A percentile compares a stretch with the other conserved stretches of the same genome.
Evolutionary conservation across 2,113 vertebrate species (phyloP).

Genomic region (Spilogale gracilis): DNA sequence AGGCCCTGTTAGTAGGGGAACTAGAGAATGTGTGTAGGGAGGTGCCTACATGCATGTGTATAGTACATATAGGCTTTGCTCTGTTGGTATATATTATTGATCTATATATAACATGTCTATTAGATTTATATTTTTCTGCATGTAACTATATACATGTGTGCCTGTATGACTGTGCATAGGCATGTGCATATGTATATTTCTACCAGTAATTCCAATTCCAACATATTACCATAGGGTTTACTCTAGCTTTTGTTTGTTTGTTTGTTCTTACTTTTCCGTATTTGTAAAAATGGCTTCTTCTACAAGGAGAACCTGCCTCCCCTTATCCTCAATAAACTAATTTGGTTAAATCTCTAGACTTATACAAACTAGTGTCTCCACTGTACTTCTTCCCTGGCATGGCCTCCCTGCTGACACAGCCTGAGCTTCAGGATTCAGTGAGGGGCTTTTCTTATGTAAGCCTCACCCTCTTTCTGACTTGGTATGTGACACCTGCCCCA

Average conservation of each 20-base stretch:
- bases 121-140: background rate
- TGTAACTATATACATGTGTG: background rate
- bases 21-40: background rate
- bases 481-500: background rate
- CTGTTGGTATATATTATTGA: background rate
- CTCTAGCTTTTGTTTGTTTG: background rate
- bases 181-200: background rate
- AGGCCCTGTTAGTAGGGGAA: background rate
- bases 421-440: background rate
- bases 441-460: background rate
- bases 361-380: background rate
- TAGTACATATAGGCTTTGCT: background rate
- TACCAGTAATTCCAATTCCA: background rate
- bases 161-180: background rate
- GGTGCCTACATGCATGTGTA: background rate
- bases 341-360: background rate
- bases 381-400: background rate
- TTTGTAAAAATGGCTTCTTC: constrained; percentile 33
- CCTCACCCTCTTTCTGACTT: background rate
- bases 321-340: background rate
- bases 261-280: background rate
- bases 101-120: background rate
- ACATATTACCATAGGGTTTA: background rate
- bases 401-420: background rate
- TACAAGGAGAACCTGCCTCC: background rate